phyloP scores from a whole-genome alignment of 2,888 invertebrate species.

The Drosophila silvestris region DNA sequence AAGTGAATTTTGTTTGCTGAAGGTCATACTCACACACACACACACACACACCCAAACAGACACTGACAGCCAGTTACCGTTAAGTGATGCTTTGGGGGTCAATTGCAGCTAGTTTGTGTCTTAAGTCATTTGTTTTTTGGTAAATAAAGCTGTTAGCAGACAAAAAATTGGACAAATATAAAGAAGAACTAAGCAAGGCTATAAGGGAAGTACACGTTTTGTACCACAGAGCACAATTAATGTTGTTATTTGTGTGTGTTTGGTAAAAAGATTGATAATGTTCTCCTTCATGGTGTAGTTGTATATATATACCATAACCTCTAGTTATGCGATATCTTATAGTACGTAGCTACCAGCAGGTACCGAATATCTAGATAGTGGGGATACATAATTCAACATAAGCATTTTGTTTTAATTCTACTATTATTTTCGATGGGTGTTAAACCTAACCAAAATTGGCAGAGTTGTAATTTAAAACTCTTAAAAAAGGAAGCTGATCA shows the following conservation, averaged over 20 bases:
- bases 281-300: neutral
- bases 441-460: neutral
- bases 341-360: no score
- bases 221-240: slow-evolving; percentile 4
- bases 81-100: slow-evolving; percentile 65
- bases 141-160: slow-evolving; percentile 56
- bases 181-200: neutral
- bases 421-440: neutral
- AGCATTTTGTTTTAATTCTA: neutral
- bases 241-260: neutral
- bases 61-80: slow-evolving; percentile 56
- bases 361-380: no score
- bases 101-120: slow-evolving; percentile 74
- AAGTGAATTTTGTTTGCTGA: slow-evolving; percentile 73
- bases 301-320: no score
- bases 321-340: no score
- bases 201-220: neutral
- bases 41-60: slow-evolving; percentile 17
- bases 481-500: neutral
- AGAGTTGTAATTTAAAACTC: neutral
- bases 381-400: no score
- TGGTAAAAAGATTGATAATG: neutral
- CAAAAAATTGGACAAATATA: slow-evolving; percentile 8
- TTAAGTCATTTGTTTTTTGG: slow-evolving; percentile 68
- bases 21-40: slow-evolving; percentile 58